These are phyloP conservation scores for Neosalanx taihuensis DNA, from an alignment of 2,797 vertebrate species.

Conservation along the genomic window DNA sequence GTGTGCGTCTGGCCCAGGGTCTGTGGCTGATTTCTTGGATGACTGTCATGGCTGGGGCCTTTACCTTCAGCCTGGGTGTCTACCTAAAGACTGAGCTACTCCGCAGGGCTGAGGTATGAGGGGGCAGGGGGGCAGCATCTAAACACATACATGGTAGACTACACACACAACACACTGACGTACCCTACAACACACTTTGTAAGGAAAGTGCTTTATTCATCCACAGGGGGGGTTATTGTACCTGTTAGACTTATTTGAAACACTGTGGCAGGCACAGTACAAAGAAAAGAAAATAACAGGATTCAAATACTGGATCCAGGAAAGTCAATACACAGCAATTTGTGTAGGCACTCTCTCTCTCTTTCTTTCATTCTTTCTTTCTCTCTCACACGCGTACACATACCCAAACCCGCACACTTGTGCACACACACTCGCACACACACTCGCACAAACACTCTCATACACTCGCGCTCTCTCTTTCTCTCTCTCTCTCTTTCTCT, in stretches of 20 bases:
- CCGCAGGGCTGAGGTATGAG: conserved; percentile 82
- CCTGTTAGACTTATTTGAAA: too few species aligned
- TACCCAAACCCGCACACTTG: too few species aligned
- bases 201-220: too few species aligned
- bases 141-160: conserved; percentile 15
- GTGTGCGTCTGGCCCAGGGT: conserved; percentile 93
- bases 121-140: background rate
- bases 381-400: too few species aligned
- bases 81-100: conserved; percentile 93
- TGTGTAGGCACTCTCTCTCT: background rate
- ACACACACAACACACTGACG: conserved; percentile 18
- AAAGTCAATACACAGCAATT: background rate
- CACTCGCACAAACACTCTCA: background rate
- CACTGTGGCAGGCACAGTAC: too few species aligned
- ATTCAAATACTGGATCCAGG: background rate
- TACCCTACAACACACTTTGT: background rate
- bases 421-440: conserved; percentile 14
- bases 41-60: conserved; percentile 83
- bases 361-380: too few species aligned
- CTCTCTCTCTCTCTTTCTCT: too few species aligned
- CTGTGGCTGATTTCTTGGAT: conserved; percentile 97
- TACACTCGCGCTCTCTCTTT: background rate
- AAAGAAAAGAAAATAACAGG: too few species aligned
- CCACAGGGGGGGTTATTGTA: too few species aligned
- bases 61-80: conserved; percentile 87